Base-by-base conservation (phyloP, 2,797 vertebrate genomes). In the Miichthys miiuy region DNA sequence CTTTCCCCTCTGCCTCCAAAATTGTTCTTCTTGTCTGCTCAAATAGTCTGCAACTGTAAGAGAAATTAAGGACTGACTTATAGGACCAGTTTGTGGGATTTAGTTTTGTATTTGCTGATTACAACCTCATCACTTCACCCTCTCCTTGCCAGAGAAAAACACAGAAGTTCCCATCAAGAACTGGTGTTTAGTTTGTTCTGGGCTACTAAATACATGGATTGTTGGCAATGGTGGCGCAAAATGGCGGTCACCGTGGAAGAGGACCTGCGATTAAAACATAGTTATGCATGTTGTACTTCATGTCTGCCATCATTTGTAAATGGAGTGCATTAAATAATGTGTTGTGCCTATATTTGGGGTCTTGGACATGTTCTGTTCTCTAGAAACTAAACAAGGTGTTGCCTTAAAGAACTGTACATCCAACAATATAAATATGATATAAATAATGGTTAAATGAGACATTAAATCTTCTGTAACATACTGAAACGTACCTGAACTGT, bases 401-500 rank as follows among this genome's bases (percentile, higher is more conserved):
- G 10, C 11, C 42, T 44, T 14, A 13, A 44, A 44, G 42, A 44
- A 44, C 12, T 44, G 13, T 14, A 14, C 42, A 44, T 44, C 12
- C 42, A 14, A 12, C 42, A 14, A 44, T 14, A 44, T 9, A 23
- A 16, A n/a, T 41, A 6, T 27, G 21, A 34, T 55, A 23, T 34
- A 52, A 65, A 63, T 30, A 9, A 62, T 13, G 17, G 13, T 21
- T 46, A n/a, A 27, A 48, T 72, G 23, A 50, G 60, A 46, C 13
- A 34, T 38, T 3, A 25, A 38, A 13, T 69, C n/a, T 10, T 64
- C 44, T 52, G 1, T 55, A 48, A 61, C n/a, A 5, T 14, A 30
- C 12, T 41, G 1, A 54, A n/a, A 62, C 11, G 4, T 20, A 1
- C 21, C 47, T 62, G 16, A 25, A 46, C 60, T 87, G 62, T 83